Conservation (phyloP, 2,797 vertebrate genomes). For the Lerista edwardsae region DNA sequence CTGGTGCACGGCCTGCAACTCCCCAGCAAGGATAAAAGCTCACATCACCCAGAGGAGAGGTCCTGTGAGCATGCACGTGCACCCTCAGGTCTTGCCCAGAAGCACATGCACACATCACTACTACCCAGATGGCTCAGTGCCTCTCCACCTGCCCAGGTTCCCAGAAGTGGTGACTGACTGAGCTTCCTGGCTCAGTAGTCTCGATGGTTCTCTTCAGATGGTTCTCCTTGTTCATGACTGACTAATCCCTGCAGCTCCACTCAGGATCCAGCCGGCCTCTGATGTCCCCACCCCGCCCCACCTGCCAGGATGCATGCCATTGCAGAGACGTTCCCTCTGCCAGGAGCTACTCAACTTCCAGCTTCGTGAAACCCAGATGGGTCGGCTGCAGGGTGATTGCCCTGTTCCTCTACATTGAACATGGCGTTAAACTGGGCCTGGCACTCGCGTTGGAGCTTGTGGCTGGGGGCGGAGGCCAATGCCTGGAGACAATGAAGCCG, state of each 20-base stretch:
- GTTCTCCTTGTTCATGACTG: background rate
- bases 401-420: slow-evolving; percentile 49
- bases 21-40: too few species aligned
- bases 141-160: too few species aligned
- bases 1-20: background rate
- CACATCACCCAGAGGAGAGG: too few species aligned
- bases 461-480: slow-evolving; percentile 74
- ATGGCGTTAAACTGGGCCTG: slow-evolving; percentile 77
- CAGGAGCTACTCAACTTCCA: background rate
- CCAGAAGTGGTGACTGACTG: too few species aligned
- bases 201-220: background rate
- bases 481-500: slow-evolving; percentile 83
- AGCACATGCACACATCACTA: too few species aligned
- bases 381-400: slow-evolving; percentile 30
- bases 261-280: background rate
- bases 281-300: background rate
- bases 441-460: slow-evolving; percentile 74
- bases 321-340: background rate
- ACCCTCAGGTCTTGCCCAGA: background rate
- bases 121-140: too few species aligned
- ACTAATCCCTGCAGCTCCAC: background rate
- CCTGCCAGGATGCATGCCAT: too few species aligned
- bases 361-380: background rate
- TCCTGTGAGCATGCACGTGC: background rate
- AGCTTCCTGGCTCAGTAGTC: too few species aligned